Evolutionary conservation across 2,797 vertebrate species (phyloP), one percentile per base, ranked within the genome.

Genomic region (Sebastes cheni): DNA sequence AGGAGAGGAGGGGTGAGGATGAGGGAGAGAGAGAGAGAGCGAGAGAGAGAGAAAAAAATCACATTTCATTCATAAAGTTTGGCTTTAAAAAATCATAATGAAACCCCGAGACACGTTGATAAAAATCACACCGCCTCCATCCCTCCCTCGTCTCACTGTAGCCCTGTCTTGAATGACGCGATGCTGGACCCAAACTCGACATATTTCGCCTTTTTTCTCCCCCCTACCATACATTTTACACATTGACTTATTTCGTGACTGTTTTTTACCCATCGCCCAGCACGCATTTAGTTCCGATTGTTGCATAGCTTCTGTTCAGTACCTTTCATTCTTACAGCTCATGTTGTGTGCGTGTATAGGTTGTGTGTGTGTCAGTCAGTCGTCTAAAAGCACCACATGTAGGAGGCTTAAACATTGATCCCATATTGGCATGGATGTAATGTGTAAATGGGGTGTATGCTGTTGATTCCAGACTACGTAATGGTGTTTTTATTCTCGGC

Each of bases 11-110:
- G 89, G 92, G 92, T 89, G 91, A 90, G 90, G 91, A 87, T 81
- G 90, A 92, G 92, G 84, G 92, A 90, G 88, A 89, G 92, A 52
- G 92, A 92, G 91, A 80, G 84, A 92, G 92, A 67, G 89, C 83
- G 86, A 94, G 13, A 92, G 92, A 69, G 89, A 87, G 86, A 79
- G 32, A 92, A 85, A 94, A 95, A 95, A 95, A 96, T 95, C 96
- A 93, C 95, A 96, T 96, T 96, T 96, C 95, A 96, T 96, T 96
- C 96, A 96, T 96, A 96, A 96, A 96, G 95, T 96, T 96, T 93
- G 94, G 94, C 95, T 96, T 96, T 96, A 96, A 96, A 96, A 90
- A 96, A 96, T 96, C 95, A 96, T 96, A 96, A 96, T 96, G 96
- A 96, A 96, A 96, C 88, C 92, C 89, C 85, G 93, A 95, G 95